These are phyloP conservation scores for Todiramphus chloris DNA, from an alignment of 2,113 vertebrate species.

Conservation along the genomic window DNA sequence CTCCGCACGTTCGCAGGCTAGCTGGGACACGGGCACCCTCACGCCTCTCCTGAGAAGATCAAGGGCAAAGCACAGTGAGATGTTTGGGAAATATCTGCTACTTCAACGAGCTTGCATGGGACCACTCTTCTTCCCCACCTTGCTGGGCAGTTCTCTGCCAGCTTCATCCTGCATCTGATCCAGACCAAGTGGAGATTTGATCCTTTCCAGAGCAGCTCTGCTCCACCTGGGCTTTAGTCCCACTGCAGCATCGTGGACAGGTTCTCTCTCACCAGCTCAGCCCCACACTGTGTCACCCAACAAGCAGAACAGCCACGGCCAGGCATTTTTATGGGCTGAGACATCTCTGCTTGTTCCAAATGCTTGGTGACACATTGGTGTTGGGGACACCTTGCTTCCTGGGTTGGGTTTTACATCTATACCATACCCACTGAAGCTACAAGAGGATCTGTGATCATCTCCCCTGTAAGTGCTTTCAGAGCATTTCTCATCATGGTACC, in stretches of 20 bases:
- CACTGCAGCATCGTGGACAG: background rate
- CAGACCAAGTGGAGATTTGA: background rate
- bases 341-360: background rate
- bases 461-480: background rate
- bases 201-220: background rate
- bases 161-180: background rate
- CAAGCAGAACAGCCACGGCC: background rate
- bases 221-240: background rate
- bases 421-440: background rate
- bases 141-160: background rate
- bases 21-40: background rate
- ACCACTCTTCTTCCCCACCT: background rate
- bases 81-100: background rate
- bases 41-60: rapidly evolving
- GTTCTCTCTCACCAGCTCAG: background rate
- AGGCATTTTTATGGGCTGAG: background rate
- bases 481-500: background rate
- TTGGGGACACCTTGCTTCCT: background rate
- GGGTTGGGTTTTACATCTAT: background rate
- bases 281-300: background rate
- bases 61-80: background rate
- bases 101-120: rapidly evolving
- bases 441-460: background rate
- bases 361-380: background rate
- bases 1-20: background rate